A percentile compares a stretch with the other conserved stretches of the same genome.
These are phyloP conservation scores for Chromobotia macracanthus DNA, from an alignment of 2,797 vertebrate genomes.

Conservation along the genomic window DNA sequence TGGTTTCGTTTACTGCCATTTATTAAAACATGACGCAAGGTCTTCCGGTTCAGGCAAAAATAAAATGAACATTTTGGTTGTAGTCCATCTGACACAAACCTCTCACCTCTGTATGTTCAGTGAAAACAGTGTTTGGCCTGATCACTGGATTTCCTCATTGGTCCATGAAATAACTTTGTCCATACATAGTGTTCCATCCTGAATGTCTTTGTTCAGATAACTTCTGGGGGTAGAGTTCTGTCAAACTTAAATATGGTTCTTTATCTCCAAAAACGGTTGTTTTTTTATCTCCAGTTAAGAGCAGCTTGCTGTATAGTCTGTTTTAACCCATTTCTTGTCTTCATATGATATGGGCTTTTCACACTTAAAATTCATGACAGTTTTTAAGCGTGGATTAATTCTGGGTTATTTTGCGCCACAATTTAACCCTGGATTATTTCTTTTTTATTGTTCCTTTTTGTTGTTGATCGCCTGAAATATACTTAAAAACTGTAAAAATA, in stretches of 20 bases:
- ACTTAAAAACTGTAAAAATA: background rate
- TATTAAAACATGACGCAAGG: constrained; percentile 16
- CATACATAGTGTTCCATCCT: background rate
- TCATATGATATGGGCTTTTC: constrained; percentile 17
- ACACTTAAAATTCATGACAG: background rate
- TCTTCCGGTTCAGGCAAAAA: constrained; percentile 40
- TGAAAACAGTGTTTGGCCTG: constrained; percentile 46
- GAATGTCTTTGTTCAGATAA: constrained; percentile 2
- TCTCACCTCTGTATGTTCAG: constrained; percentile 13
- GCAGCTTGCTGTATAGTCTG: background rate
- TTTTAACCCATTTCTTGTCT: background rate
- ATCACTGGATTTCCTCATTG: constrained; percentile 7
- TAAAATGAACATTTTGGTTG: constrained; percentile 12
- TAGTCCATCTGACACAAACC: constrained; percentile 11
- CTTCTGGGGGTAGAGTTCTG: background rate
- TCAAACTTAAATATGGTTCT: background rate
- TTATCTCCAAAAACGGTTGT: background rate
- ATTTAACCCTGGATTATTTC: background rate
- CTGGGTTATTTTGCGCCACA: background rate
- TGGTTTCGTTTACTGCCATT: constrained; percentile 29
- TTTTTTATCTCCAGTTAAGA: background rate
- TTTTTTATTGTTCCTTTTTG: background rate
- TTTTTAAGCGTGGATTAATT: background rate
- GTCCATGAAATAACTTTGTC: constrained; percentile 22
- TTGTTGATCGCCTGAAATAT: background rate